A percentile compares a stretch with the other conserved stretches of the same genome.
Evolutionary conservation across 2,113 vertebrate species (phyloP).

Genomic region (Agelaius phoeniceus): DNA sequence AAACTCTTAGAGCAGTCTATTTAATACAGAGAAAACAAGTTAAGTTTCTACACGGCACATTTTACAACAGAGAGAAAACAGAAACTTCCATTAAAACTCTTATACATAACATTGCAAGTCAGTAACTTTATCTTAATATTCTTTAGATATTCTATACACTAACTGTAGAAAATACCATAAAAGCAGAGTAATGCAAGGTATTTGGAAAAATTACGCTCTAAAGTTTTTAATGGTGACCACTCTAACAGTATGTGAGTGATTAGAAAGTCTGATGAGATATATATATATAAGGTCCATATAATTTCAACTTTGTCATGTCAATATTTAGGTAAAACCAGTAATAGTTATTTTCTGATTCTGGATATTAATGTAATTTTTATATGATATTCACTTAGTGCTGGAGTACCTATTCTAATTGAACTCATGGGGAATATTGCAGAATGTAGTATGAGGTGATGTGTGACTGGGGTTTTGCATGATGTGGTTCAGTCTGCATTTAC

Average conservation of each 20-base stretch:
- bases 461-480: not conserved
- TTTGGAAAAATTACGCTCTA: not conserved
- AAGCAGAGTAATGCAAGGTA: not conserved
- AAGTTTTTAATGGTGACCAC: not conserved
- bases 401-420: not conserved
- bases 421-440: not conserved
- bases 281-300: not conserved
- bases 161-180: not conserved
- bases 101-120: not conserved
- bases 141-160: not conserved
- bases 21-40: not conserved
- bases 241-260: not conserved
- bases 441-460: not conserved
- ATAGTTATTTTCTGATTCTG: not conserved
- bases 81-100: not conserved
- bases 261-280: not conserved
- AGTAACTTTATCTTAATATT: not conserved
- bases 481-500: not conserved
- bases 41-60: not conserved
- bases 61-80: not conserved
- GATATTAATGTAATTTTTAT: not conserved
- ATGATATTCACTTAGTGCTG: not conserved
- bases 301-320: not conserved
- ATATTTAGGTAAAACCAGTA: constrained; percentile 10
- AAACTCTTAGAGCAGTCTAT: not conserved